These are phyloP conservation scores for Eupsittula cactorum DNA, from an alignment of 2,113 vertebrate genomes.

Conservation along the genomic window DNA sequence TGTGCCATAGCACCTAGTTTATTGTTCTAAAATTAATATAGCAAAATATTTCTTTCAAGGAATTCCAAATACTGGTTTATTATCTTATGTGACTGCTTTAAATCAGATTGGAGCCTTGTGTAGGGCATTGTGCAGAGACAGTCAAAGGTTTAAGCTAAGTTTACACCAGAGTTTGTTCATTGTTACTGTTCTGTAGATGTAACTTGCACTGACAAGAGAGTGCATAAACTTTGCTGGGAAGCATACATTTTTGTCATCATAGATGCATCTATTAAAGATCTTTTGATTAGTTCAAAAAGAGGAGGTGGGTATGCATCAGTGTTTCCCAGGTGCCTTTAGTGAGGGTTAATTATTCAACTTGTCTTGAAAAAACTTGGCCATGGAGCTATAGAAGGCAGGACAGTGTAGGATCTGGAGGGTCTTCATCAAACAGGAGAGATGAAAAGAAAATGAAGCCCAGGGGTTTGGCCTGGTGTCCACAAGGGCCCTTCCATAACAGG, in stretches of 20 bases:
- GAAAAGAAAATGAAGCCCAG: not conserved
- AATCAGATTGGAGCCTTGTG: not conserved
- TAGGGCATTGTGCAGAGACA: not conserved
- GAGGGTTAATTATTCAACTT: not conserved
- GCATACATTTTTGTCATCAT: not conserved
- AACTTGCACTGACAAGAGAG: not conserved
- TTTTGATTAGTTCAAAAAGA: not conserved
- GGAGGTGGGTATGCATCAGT: rapidly evolving
- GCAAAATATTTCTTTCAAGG: not conserved
- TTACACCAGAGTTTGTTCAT: not conserved
- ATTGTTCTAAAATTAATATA: not conserved
- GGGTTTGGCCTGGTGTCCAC: not conserved
- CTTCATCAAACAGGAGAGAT: not conserved
- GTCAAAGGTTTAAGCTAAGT: not conserved
- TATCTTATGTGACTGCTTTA: not conserved
- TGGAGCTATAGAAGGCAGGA: not conserved
- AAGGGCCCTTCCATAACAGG: too few relatives aligned
- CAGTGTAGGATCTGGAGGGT: not conserved
- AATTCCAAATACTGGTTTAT: not conserved
- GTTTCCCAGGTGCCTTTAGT: not conserved
- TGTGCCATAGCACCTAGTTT: not conserved
- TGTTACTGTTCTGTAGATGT: not conserved
- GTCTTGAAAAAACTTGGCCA: not conserved
- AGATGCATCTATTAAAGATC: not conserved
- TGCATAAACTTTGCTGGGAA: not conserved